Base-by-base conservation (phyloP, 2,888 invertebrate species). In the Parnassius apollo region DNA sequence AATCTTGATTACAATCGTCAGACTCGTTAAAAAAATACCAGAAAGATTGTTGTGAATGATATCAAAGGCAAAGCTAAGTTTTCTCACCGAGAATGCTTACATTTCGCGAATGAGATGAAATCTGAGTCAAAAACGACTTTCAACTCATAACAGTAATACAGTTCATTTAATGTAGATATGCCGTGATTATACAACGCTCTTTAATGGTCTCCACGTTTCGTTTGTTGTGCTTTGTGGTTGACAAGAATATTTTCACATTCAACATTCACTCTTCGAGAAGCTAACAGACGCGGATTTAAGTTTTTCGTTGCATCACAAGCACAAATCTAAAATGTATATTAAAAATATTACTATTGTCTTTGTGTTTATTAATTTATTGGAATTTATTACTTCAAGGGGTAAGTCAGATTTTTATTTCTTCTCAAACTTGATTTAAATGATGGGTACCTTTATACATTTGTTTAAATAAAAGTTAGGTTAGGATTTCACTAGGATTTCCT, bases 141-240 rank as follows among this genome's bases (percentile, higher is more conserved):
- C 63, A 52, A 46, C 63, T 56, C 12, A 13, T 59, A 62, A 59
- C 54, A 55, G 50, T 44, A 49, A 53, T 55, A 54, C 54, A 35
- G 50, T 63, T 59, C 49, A 61, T 56, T 61, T 59, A 54, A 63
- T 59, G 55, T 42, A n/a, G 44, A 55, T 62, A 63, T 59, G 59
- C 25, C 59, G 63, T 59, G 59, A 59, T 63, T 59, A 59, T 59
- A 59, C 51, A 59, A 56, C 52, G 22, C 11, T 18, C 10, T 53
- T 57, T 55, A 56, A 46, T 54, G 35, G 55, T 55, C 56, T 59
- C 56, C 46, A 22, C 48, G 13, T 46, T 54, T 42, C 42, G 25
- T 44, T 51, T 54, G 42, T 18, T 46, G 35, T 56, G 42, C 46
- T 35, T 45, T 46, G 44, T 50, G 46, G 7, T 8, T 13, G 7